Conservation (phyloP, 2,113 vertebrate genomes). For the Helogale parvula region DNA sequence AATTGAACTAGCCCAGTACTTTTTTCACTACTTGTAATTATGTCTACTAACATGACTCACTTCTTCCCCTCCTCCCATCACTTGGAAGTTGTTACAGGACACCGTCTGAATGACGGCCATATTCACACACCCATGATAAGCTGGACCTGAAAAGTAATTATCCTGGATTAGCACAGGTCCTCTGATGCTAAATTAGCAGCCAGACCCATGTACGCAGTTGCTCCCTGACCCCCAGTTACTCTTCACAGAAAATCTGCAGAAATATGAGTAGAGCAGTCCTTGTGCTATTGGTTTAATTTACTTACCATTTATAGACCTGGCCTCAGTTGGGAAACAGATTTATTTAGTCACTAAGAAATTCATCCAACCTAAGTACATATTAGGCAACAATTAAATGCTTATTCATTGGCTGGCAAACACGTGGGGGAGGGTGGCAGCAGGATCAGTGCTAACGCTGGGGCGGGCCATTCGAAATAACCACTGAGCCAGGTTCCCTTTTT, state of each 20-base stretch:
- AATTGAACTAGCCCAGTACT: neutral
- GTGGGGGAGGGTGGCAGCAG: neutral
- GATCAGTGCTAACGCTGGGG: neutral
- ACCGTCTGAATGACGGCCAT: slow-evolving; percentile 38
- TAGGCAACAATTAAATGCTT: slow-evolving; percentile 47
- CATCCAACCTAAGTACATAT: slow-evolving; percentile 8
- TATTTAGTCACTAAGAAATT: slow-evolving; percentile 67
- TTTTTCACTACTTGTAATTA: neutral
- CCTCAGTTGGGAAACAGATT: slow-evolving; percentile 51
- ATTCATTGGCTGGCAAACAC: slow-evolving; percentile 44
- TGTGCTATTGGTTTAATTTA: slow-evolving; percentile 63
- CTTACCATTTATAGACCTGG: slow-evolving; percentile 68
- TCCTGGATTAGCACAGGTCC: slow-evolving; percentile 46
- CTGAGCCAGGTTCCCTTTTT: neutral
- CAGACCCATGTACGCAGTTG: slow-evolving; percentile 11
- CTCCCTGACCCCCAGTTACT: slow-evolving; percentile 43
- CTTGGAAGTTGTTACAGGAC: slow-evolving; percentile 45
- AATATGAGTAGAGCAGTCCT: slow-evolving; percentile 57
- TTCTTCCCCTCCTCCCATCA: neutral
- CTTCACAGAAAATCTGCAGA: slow-evolving; percentile 59
- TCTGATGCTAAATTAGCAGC: slow-evolving; percentile 51
- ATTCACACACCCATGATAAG: neutral
- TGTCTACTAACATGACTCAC: neutral
- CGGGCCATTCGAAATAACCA: neutral
- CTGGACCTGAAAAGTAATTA: slow-evolving; percentile 62